phyloP scores from a whole-genome alignment of 2,113 vertebrate species.

The Tragelaphus imberbis region DNA sequence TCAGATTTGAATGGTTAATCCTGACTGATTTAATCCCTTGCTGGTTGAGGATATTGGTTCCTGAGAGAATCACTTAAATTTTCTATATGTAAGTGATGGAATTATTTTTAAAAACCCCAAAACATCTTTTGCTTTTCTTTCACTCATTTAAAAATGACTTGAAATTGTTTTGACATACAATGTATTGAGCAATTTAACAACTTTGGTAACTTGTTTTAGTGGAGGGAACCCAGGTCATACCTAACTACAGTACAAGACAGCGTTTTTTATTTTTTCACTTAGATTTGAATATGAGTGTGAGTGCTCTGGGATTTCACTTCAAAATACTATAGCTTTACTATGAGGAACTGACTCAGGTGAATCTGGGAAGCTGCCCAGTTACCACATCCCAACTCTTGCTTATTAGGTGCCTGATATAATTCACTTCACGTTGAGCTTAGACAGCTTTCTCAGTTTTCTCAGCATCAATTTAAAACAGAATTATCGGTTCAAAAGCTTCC shows the following conservation, averaged over 20 bases:
- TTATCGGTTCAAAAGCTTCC: conserved; percentile 42
- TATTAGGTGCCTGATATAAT: conserved; percentile 29
- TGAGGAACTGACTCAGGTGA: background rate
- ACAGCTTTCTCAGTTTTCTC: conserved; percentile 1
- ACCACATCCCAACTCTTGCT: background rate
- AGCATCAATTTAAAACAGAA: conserved; percentile 43
- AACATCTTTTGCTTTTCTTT: background rate
- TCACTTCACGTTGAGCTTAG: background rate
- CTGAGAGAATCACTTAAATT: conserved; percentile 20
- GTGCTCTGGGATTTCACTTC: background rate
- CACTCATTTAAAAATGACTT: background rate
- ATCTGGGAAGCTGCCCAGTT: background rate
- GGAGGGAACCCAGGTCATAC: background rate
- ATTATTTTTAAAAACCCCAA: background rate
- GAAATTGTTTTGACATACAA: conserved; percentile 35
- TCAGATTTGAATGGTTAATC: conserved; percentile 16
- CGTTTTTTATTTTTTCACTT: conserved; percentile 8
- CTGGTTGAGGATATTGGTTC: background rate
- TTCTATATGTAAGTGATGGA: background rate
- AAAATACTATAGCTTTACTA: background rate
- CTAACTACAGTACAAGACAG: background rate
- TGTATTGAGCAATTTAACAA: background rate
- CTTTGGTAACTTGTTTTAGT: conserved; percentile 26
- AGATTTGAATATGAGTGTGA: conserved; percentile 1
- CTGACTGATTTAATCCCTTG: conserved; percentile 4